Evolutionary conservation across 2,113 vertebrate species (phyloP).

Genomic region (Neofelis nebulosa): DNA sequence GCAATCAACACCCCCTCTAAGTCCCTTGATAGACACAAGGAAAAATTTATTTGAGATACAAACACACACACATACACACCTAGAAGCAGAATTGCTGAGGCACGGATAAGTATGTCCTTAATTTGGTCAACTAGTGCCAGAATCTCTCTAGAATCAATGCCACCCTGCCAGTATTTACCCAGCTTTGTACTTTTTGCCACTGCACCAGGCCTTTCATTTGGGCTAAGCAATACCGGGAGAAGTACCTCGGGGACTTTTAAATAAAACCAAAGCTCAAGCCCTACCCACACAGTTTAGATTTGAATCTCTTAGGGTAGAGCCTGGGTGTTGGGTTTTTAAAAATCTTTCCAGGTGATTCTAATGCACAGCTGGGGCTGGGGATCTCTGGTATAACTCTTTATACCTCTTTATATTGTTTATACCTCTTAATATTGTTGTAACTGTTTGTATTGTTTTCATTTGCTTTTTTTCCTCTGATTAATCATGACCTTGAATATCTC

Average conservation of each 20-base stretch:
- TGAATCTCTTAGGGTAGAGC: background rate
- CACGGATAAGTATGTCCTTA: background rate
- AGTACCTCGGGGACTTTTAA: background rate
- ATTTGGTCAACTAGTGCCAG: background rate
- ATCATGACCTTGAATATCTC: background rate
- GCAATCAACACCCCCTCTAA: background rate
- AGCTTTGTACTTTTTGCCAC: background rate
- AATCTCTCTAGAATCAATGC: background rate
- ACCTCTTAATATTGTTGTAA: background rate
- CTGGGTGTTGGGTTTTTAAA: background rate
- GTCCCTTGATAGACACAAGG: background rate
- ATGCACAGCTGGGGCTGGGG: background rate
- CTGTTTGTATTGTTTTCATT: background rate
- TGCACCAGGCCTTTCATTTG: background rate
- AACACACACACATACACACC: background rate
- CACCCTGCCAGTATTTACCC: background rate
- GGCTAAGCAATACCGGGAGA: background rate
- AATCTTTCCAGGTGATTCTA: background rate
- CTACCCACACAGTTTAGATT: background rate
- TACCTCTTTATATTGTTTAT: background rate
- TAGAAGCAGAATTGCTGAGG: background rate
- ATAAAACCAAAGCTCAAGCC: background rate
- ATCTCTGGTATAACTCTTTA: background rate
- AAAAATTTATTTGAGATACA: background rate
- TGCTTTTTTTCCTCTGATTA: background rate